These are phyloP conservation scores for Pogonomyrmex barbatus DNA, from an alignment of 1,140 invertebrate genomes.

Conservation along the genomic window DNA sequence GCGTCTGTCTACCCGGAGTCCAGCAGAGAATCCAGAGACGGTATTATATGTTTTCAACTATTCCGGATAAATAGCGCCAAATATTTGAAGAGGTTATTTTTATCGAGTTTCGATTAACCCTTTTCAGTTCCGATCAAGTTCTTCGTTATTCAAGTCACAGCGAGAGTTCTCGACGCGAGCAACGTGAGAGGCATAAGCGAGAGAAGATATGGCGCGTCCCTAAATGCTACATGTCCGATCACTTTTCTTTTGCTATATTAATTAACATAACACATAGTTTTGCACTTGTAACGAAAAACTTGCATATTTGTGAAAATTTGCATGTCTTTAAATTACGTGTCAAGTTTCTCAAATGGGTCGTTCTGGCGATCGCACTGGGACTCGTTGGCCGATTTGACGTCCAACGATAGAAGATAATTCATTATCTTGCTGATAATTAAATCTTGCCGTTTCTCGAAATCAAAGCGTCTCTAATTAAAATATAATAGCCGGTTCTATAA, in stretches of 20 bases:
- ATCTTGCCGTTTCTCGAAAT: background rate
- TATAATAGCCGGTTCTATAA: background rate
- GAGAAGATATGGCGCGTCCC: too few species aligned
- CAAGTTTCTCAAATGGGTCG: conserved; percentile 43
- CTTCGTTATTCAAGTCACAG: conserved; percentile 12
- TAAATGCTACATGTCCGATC: background rate
- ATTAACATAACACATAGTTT: conserved; percentile 4
- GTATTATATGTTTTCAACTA: conserved; percentile 55
- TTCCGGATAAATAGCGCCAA: conserved; percentile 55
- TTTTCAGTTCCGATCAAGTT: conserved; percentile 56
- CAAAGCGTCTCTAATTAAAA: conserved; percentile 44
- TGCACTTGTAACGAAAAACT: background rate
- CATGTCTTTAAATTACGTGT: conserved; percentile 37
- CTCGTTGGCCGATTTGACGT: conserved; percentile 30
- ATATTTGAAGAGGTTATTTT: conserved; percentile 59
- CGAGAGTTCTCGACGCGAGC: conserved; percentile 25
- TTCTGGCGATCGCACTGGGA: conserved; percentile 21
- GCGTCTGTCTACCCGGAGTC: conserved; percentile 29
- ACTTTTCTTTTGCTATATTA: background rate
- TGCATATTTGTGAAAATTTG: background rate
- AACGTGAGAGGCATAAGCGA: background rate
- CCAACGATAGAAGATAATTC: conserved; percentile 40
- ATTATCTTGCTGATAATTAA: conserved; percentile 49
- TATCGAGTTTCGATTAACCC: conserved; percentile 63
- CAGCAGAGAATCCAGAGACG: background rate